Base-by-base conservation (phyloP, 2,797 vertebrate genomes). In the Scolopax rusticola region DNA sequence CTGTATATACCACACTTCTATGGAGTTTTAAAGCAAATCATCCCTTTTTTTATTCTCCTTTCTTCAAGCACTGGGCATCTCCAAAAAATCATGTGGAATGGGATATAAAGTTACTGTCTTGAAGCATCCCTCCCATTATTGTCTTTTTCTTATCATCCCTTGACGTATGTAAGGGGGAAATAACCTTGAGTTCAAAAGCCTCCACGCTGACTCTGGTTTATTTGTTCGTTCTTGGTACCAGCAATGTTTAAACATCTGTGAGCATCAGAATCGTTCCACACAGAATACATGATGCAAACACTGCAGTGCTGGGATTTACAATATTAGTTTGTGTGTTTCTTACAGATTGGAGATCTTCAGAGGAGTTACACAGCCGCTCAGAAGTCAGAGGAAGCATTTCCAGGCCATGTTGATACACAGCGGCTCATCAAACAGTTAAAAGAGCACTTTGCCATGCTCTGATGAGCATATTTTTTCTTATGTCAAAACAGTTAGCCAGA, bases 271-370 rank as follows among this genome's bases (percentile, higher is more conserved):
- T 54, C 10, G 11, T 60, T 21, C 27, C 64, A 27, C 67, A 45
- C 32, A 70, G 67, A 56, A 45, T 45, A 59, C 4, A 15, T 4
- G 21, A 59, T 59, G 33, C 20, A 71, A 84, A 47, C 53, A 47
- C 30, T 71, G 41, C 60, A 73, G 9, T 68, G 54, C 48, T 64
- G 80, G 60, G 30, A 36, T 90, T 79, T 85, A 71, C 48, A 24
- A 16, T 82, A 67, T 47, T 8, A 12, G 6, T 84, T 30, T 81
- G 14, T 90, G 27, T 74, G 32, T 97, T 87, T 95, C 48, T 97
- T 96, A 28, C 96, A 99, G 99, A 97, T 99, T 91, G 99, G 99
- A 94, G 99, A 99, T 97, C 98, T 99, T 43, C 99, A 99, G 97
- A 99, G 98, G 98, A 99, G 99, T 97, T 99, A 99, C 59, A 95